phyloP scores from a whole-genome alignment of 1,140 invertebrate genomes.

The Zaprionus nigranus region DNA sequence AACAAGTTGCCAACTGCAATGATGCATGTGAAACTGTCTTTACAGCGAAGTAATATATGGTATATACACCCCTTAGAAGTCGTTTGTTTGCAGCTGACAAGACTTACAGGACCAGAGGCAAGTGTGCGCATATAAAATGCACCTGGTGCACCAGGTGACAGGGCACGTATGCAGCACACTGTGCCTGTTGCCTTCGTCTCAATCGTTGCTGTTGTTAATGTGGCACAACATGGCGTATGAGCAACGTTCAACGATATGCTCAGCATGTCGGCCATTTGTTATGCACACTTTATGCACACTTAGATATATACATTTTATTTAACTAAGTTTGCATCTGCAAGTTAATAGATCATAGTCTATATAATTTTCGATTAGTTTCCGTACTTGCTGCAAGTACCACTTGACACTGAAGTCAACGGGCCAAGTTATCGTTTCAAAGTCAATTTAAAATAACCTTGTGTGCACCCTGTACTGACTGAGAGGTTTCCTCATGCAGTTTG shows the following conservation, averaged over 20 bases:
- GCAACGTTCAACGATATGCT: constrained; percentile 19
- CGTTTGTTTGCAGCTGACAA: constrained; percentile 8
- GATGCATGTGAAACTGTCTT: background rate
- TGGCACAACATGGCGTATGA: constrained; percentile 36
- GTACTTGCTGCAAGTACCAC: background rate
- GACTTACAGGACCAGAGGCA: background rate
- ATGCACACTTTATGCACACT: constrained; percentile 6
- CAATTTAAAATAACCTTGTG: background rate
- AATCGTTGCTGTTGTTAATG: constrained; percentile 19
- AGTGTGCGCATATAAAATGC: constrained; percentile 14
- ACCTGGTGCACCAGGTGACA: constrained; percentile 23
- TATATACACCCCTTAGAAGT: background rate
- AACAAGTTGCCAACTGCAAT: background rate
- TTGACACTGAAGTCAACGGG: background rate
- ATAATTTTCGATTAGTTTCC: background rate
- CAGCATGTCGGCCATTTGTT: constrained; percentile 10
- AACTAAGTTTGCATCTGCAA: constrained; percentile 2
- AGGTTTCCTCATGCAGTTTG: background rate
- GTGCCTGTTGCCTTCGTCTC: constrained; percentile 13
- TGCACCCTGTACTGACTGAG: background rate
- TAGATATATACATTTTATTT: constrained; percentile 3
- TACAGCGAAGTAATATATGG: background rate
- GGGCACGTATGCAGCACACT: constrained; percentile 15
- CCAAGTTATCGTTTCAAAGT: background rate
- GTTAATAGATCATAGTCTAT: constrained; percentile 5